Evolutionary conservation across 1,140 invertebrate genomes (phyloP).

Genomic region (Schlechtendalia chinensis): DNA sequence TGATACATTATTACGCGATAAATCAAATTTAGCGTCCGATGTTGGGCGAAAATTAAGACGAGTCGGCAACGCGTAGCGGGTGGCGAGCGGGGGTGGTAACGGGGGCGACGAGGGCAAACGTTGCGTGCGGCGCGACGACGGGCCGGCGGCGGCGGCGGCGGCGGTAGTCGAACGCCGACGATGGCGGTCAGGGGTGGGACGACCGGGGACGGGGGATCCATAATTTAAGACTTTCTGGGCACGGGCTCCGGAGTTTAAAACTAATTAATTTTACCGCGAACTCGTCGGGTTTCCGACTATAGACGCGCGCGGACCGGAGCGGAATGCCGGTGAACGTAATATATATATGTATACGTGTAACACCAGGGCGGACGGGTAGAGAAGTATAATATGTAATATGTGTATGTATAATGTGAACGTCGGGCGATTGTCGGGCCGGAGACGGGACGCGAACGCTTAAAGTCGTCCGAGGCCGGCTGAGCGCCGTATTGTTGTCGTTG

Average conservation of each 20-base stretch:
- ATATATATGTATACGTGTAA: too few species aligned
- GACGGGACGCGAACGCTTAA: conserved; percentile 36
- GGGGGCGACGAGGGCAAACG: not conserved
- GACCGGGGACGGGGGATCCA: conserved; percentile 39
- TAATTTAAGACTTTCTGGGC: conserved; percentile 50
- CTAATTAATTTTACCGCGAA: conserved; percentile 50
- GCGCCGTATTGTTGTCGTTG: too few species aligned
- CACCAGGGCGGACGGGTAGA: too few species aligned
- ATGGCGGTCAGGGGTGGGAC: not conserved
- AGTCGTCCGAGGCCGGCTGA: conserved; percentile 46
- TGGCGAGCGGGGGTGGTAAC: too few species aligned
- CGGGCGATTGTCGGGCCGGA: not conserved
- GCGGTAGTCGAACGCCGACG: not conserved
- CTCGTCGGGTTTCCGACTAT: conserved; percentile 43
- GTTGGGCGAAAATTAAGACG: conserved; percentile 50
- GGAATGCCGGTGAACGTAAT: too few species aligned
- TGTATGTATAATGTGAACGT: not conserved
- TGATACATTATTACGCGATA: conserved; percentile 49
- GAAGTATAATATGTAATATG: not conserved
- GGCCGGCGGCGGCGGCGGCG: not conserved
- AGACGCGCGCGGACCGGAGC: not conserved
- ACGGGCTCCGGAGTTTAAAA: conserved; percentile 44
- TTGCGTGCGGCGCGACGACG: not conserved
- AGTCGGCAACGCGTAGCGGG: too few species aligned
- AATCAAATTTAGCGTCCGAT: conserved; percentile 49